These are phyloP conservation scores for Acrossocheilus fasciatus DNA, from an alignment of 2,797 vertebrate genomes.

Conservation along the genomic window DNA sequence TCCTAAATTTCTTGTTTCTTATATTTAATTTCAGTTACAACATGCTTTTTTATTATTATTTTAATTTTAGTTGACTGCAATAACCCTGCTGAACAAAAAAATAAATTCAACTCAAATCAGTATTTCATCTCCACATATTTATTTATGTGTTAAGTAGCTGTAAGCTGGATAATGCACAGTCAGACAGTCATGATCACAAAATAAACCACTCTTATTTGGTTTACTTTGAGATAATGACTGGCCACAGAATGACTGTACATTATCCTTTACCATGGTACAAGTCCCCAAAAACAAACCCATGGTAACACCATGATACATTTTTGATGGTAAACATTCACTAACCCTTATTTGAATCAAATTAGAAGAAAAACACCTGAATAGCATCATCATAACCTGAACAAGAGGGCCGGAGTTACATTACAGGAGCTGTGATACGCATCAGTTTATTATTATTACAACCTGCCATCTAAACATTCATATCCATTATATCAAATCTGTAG, in stretches of 20 bases:
- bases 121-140: not conserved
- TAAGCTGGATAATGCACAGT: not conserved
- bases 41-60: not conserved
- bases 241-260: not conserved
- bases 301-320: not conserved
- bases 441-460: not conserved
- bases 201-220: not conserved
- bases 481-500: not conserved
- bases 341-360: not conserved
- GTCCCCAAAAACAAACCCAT: not conserved
- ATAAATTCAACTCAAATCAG: not conserved
- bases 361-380: slow-evolving; percentile 13
- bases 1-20: not conserved
- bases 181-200: slow-evolving; percentile 2
- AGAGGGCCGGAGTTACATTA: not conserved
- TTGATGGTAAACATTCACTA: not conserved
- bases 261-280: not conserved
- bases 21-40: not conserved
- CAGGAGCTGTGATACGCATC: not conserved
- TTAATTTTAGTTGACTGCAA: not conserved
- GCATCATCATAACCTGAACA: slow-evolving; percentile 2
- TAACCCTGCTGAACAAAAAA: not conserved
- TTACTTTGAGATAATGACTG: not conserved
- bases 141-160: not conserved
- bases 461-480: not conserved